Percentiles rank a stretch among this genome's conserved stretches.
These are phyloP conservation scores for Enteromius afrohamiltoni DNA, from an alignment of 2,797 vertebrate species.

Conservation along the genomic window DNA sequence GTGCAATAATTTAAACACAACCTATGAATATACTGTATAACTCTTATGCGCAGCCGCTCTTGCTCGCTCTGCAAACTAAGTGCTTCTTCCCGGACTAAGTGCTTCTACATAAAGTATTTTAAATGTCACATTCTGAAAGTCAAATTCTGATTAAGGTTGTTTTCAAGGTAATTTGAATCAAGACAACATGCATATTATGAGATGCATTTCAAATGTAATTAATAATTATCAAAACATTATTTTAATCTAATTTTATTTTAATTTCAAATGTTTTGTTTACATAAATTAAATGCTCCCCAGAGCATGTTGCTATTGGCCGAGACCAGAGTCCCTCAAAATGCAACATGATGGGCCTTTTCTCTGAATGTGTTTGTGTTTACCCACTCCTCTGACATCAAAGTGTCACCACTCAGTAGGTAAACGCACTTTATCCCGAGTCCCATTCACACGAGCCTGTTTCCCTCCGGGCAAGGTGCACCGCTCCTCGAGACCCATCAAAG, in stretches of 20 bases:
- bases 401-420: slow-evolving; percentile 21
- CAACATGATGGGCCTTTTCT: neutral
- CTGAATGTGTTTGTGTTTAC: slow-evolving; percentile 24
- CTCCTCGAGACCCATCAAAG: slow-evolving; percentile 38
- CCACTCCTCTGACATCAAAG: slow-evolving; percentile 25
- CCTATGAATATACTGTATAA: too few species aligned
- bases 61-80: too few species aligned
- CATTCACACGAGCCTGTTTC: neutral
- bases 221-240: neutral
- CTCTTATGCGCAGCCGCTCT: too few species aligned
- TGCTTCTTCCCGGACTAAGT: too few species aligned
- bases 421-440: slow-evolving; percentile 12
- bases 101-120: neutral
- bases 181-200: neutral
- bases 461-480: slow-evolving; percentile 39
- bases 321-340: neutral
- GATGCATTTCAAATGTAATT: too few species aligned
- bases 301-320: neutral
- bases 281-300: neutral
- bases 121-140: neutral
- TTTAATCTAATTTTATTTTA: neutral
- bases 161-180: neutral
- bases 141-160: neutral
- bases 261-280: neutral
- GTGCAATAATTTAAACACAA: too few species aligned